Evolutionary conservation across 2,797 vertebrate species (phyloP).

Genomic region (Notolabrus celidotus): DNA sequence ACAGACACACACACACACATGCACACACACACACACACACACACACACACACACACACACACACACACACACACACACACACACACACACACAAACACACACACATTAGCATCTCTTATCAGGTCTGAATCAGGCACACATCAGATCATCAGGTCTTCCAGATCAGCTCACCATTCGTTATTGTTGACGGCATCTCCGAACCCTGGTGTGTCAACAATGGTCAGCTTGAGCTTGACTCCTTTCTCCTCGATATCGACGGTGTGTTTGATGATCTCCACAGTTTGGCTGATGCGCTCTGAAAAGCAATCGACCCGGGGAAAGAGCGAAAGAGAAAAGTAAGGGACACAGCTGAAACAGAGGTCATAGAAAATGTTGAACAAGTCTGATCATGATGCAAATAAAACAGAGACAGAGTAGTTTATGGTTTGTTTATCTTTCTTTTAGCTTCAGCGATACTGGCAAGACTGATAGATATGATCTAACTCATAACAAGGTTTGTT

Average conservation of each 20-base stretch:
- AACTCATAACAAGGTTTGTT: too few species aligned
- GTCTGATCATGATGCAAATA: neutral
- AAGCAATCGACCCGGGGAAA: neutral
- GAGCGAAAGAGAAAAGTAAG: neutral
- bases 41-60: slow-evolving; percentile 59
- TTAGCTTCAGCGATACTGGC: neutral
- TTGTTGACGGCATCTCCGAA: slow-evolving; percentile 99
- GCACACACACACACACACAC: slow-evolving; percentile 56
- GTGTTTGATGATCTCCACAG: slow-evolving; percentile 97
- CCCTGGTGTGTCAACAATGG: slow-evolving; percentile 97
- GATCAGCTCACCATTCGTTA: slow-evolving; percentile 93
- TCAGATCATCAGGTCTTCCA: slow-evolving; percentile 4
- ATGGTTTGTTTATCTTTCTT: neutral
- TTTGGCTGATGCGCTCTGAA: slow-evolving; percentile 95
- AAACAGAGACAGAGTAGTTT: neutral
- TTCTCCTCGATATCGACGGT: slow-evolving; percentile 99
- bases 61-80: slow-evolving; percentile 58
- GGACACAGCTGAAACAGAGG: neutral
- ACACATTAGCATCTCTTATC: slow-evolving; percentile 32
- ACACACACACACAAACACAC: slow-evolving; percentile 57
- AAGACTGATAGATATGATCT: too few species aligned
- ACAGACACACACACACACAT: slow-evolving; percentile 59
- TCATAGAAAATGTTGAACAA: neutral
- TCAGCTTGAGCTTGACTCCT: slow-evolving; percentile 97
- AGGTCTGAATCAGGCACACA: neutral